Conservation (phyloP, 2,113 vertebrate genomes). For the Myotis brandtii region DNA sequence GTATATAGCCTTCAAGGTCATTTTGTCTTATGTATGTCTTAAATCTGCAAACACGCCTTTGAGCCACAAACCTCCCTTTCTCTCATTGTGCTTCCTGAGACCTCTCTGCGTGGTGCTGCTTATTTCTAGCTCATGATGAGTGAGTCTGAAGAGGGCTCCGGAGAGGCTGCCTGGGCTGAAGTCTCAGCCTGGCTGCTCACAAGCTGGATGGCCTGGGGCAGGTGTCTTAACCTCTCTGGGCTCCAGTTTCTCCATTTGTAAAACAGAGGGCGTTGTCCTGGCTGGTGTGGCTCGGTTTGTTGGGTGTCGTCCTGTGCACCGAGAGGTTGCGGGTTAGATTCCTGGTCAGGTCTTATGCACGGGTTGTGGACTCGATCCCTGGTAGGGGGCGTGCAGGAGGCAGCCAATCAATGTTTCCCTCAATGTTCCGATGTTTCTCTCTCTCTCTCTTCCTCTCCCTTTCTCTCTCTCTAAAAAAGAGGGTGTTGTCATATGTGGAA, state of each 20-base stretch:
- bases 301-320: too few species aligned
- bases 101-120: not conserved
- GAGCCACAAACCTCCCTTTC: not conserved
- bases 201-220: not conserved
- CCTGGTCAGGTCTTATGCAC: too few species aligned
- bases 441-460: too few species aligned
- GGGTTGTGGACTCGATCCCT: too few species aligned
- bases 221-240: not conserved
- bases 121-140: not conserved
- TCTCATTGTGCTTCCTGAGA: not conserved
- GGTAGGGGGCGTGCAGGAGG: too few species aligned
- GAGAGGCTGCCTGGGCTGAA: not conserved
- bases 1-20: not conserved
- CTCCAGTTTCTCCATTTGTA: not conserved
- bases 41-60: not conserved
- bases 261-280: not conserved
- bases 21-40: not conserved
- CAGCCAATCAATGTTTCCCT: too few species aligned
- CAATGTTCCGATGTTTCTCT: too few species aligned
- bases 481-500: not conserved
- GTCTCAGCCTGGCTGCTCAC: not conserved
- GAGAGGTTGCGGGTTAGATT: too few species aligned
- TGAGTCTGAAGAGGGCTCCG: not conserved
- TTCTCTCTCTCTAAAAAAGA: not conserved
- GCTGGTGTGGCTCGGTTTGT: too few species aligned